Evolutionary conservation across 2,113 vertebrate genomes (phyloP).

Genomic region (Indicator maculatus): DNA sequence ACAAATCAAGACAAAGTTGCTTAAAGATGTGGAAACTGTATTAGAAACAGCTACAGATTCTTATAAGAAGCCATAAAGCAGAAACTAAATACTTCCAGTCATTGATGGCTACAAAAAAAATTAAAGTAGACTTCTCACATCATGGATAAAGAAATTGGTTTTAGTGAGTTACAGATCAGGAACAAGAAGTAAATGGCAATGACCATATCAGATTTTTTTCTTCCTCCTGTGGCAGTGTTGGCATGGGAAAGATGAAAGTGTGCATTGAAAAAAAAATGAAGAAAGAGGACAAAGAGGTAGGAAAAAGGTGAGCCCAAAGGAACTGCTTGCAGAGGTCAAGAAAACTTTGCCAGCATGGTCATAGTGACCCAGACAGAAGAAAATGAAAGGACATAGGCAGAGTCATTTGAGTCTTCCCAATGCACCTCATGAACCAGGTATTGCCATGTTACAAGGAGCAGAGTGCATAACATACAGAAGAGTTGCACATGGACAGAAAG

Average conservation of each 20-base stretch:
- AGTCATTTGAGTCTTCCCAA: background rate
- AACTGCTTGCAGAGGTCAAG: background rate
- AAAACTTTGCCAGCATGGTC: background rate
- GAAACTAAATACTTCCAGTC: background rate
- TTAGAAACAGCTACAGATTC: background rate
- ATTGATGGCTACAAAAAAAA: background rate
- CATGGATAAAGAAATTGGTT: background rate
- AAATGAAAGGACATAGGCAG: background rate
- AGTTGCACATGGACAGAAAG: background rate
- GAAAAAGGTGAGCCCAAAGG: background rate
- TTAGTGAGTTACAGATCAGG: background rate
- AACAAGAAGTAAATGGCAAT: background rate
- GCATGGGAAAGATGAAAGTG: background rate
- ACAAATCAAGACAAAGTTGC: background rate
- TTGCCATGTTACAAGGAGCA: background rate
- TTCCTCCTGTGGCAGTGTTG: background rate
- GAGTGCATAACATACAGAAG: rapidly evolving
- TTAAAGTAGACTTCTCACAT: background rate
- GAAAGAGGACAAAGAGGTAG: background rate
- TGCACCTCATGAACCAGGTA: rapidly evolving
- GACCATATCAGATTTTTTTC: background rate
- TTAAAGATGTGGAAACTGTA: background rate
- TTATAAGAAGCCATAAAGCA: background rate
- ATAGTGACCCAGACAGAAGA: background rate
- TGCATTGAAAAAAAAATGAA: background rate